These are phyloP conservation scores for Trichogramma evanescens DNA, from an alignment of 2,888 invertebrate species.

Conservation along the genomic window DNA sequence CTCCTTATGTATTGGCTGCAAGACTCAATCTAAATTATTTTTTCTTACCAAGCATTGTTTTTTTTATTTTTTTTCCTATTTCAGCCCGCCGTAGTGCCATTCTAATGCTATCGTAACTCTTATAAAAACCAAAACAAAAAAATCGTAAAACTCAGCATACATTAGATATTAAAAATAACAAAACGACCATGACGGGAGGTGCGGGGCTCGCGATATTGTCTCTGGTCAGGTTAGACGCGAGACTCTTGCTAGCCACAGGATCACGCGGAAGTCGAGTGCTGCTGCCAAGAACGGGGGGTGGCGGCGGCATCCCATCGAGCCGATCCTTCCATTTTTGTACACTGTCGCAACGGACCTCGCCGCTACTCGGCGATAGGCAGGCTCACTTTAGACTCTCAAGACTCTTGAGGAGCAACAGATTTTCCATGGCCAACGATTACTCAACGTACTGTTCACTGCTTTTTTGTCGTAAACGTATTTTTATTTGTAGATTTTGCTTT, in stretches of 20 bases:
- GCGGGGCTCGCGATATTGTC: not conserved
- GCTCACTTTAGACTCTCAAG: not conserved
- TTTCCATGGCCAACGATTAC: not conserved
- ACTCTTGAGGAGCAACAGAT: not conserved
- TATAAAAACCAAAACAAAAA: not conserved
- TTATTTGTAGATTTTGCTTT: not conserved
- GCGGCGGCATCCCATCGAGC: too few species aligned
- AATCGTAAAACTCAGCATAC: not conserved
- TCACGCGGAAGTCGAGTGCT: not conserved
- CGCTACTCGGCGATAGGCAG: not conserved
- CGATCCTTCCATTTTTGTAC: not conserved
- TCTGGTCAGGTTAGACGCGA: not conserved
- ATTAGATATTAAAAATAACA: not conserved
- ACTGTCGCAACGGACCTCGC: not conserved
- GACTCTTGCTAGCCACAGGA: not conserved
- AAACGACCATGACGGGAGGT: not conserved
- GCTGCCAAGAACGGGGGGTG: too few species aligned
- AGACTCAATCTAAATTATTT: too few species aligned
- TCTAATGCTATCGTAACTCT: not conserved
- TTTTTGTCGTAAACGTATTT: not conserved
- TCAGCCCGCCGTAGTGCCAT: not conserved
- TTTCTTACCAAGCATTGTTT: not conserved
- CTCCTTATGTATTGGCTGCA: too few species aligned
- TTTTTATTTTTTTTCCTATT: slow-evolving; percentile 8
- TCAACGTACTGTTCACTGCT: slow-evolving; percentile 4